These are phyloP conservation scores for Phaonia tiefii DNA, from an alignment of 2,888 invertebrate genomes.

Conservation along the genomic window DNA sequence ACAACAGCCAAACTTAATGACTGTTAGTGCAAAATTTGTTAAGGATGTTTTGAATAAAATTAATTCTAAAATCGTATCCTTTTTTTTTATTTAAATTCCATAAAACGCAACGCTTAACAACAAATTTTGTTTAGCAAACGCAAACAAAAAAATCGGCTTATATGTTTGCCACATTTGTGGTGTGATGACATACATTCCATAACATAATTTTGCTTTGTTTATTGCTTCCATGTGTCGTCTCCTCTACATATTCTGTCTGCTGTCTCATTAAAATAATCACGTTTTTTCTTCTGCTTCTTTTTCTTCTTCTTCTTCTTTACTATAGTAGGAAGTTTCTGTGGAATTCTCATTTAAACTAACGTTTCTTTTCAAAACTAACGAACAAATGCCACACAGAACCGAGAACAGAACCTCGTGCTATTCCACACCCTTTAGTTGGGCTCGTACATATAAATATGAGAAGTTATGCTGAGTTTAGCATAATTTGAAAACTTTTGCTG, in stretches of 20 bases:
- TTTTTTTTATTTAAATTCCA: too few species aligned
- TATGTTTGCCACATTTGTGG: too few species aligned
- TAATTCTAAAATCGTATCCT: too few species aligned
- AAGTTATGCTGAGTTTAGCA: conserved; percentile 26
- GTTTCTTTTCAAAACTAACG: background rate
- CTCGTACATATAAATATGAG: background rate
- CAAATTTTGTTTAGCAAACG: background rate
- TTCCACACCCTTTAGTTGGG: conserved; percentile 9
- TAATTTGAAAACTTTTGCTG: conserved; percentile 4
- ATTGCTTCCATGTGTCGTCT: background rate
- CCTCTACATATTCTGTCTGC: conserved; percentile 9
- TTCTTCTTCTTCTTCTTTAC: background rate
- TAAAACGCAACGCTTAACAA: background rate
- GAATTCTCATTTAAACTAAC: conserved; percentile 4
- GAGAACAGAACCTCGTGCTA: background rate
- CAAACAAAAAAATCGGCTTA: conserved; percentile 2
- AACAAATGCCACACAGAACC: background rate
- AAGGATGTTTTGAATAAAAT: too few species aligned
- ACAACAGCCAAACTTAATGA: too few species aligned
- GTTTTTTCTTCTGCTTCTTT: background rate
- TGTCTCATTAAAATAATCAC: conserved; percentile 63
- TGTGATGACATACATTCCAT: conserved; percentile 13
- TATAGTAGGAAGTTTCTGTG: conserved; percentile 18
- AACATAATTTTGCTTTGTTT: background rate
- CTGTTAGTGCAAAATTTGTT: too few species aligned